Base-by-base conservation (phyloP, 2,113 vertebrate genomes). In the Emydura subglobosa region DNA sequence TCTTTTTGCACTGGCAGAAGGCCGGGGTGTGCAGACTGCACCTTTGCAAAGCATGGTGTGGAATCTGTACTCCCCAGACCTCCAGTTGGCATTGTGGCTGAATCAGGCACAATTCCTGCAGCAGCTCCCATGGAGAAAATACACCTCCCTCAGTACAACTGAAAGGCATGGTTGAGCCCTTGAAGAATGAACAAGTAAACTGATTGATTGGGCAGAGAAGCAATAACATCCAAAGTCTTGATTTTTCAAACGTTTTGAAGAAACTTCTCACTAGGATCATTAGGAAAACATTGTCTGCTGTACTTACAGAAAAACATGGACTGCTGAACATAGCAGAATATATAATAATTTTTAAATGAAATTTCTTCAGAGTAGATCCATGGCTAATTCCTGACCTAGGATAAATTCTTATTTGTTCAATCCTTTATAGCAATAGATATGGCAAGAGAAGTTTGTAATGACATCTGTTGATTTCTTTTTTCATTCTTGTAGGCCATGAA, bases 401-500 rank as follows among this genome's bases (percentile, higher is more conserved):
- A 19, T 55, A 91, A 68, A 6, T 21, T 49, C 16, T 83, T 50
- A 54, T 0, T 42, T 92, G 61, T 53, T 49, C 39, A 29, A 2
- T 61, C 51, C 51, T 39, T 47, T 78, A 27, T 27, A 34, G 17
- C 72, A 24, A 49, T 89, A 86, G 24, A 2, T 83, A 61, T 5
- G 50, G 9, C 8, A n/a, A 81, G 84, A 76, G n/a, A 24, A 47
- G 49, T 79, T 94, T 74, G 82, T 85, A 94, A 53, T 49, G 11
- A 16, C 11, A 24, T 53, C 24, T 90, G 42, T 17, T 79, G 34
- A 50, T 79, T 81, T 76, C 65, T 79, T 92, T 88, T 34, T 31
- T 81, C 9, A 25, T 81, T 81, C 59, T 93, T 95, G 29, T 94
- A 99, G 99, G 99, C 99, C 79, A 99, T 99, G 99, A 99, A 99